phyloP scores from a whole-genome alignment of 1,140 invertebrate genomes.

The Bombus affinis region DNA sequence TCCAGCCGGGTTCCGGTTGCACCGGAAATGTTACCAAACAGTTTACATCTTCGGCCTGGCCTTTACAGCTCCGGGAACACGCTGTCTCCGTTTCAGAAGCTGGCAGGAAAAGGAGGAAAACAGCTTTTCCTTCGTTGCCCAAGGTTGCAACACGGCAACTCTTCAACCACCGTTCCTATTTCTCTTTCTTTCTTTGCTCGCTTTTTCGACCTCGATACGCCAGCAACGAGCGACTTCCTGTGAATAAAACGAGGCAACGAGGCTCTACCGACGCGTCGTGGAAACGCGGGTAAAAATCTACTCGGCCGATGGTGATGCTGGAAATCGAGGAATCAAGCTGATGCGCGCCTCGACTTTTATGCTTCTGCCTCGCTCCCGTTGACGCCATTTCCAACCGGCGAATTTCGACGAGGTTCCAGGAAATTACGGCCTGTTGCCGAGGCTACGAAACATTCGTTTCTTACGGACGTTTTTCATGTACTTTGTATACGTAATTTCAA shows the following conservation, averaged over 20 bases:
- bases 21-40: constrained; percentile 70
- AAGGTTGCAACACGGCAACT: not conserved
- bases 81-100: constrained; percentile 13
- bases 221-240: constrained; percentile 23
- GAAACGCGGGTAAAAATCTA: constrained; percentile 5
- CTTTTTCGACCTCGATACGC: constrained; percentile 15
- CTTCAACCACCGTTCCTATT: not conserved
- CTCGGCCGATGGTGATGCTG: not conserved
- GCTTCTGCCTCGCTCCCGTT: not conserved
- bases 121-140: not conserved
- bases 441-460: not conserved
- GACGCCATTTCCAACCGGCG: not conserved
- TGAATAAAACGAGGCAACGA: not conserved
- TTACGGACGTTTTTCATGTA: not conserved
- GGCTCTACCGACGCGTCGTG: not conserved
- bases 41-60: constrained; percentile 63
- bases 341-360: constrained; percentile 3
- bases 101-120: constrained; percentile 15
- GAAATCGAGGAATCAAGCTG: not conserved
- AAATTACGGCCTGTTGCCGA: not conserved
- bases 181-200: not conserved
- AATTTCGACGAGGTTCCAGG: not conserved
- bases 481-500: not conserved
- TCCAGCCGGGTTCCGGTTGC: constrained; percentile 47
- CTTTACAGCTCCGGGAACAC: not conserved